Evolutionary conservation across 2,797 vertebrate genomes (phyloP).

Genomic region (Anabas testudineus): DNA sequence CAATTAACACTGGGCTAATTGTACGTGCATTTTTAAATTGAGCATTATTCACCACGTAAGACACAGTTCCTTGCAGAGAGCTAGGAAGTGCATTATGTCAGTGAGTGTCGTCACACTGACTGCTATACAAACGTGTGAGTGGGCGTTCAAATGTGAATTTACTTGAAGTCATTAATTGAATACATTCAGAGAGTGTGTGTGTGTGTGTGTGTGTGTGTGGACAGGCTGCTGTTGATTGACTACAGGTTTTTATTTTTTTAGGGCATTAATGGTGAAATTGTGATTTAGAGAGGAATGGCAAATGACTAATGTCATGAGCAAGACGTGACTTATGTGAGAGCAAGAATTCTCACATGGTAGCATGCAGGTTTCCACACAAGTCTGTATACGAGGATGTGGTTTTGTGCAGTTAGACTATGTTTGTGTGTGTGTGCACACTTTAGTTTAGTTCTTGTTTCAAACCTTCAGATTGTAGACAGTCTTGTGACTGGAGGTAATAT

Average conservation of each 20-base stretch:
- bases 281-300: not conserved
- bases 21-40: not conserved
- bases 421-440: not conserved
- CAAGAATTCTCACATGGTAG: not conserved
- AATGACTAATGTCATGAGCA: not conserved
- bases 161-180: conserved; percentile 28
- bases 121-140: too few relatives aligned
- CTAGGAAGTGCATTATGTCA: too few relatives aligned
- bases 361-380: too few relatives aligned
- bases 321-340: not conserved
- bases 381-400: conserved; percentile 15
- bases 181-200: conserved; percentile 19
- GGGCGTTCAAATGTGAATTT: too few relatives aligned
- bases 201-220: not conserved
- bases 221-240: conserved; percentile 4
- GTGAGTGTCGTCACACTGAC: too few relatives aligned
- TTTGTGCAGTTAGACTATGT: not conserved
- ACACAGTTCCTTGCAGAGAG: not conserved
- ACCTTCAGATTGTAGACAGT: not conserved
- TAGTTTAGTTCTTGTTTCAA: conserved; percentile 4
- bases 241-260: conserved; percentile 25
- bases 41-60: conserved; percentile 31
- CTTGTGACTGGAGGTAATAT: not conserved
- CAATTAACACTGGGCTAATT: not conserved
- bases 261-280: not conserved